Evolutionary conservation across 2,888 invertebrate species (phyloP).

Genomic region (Noctua comes): DNA sequence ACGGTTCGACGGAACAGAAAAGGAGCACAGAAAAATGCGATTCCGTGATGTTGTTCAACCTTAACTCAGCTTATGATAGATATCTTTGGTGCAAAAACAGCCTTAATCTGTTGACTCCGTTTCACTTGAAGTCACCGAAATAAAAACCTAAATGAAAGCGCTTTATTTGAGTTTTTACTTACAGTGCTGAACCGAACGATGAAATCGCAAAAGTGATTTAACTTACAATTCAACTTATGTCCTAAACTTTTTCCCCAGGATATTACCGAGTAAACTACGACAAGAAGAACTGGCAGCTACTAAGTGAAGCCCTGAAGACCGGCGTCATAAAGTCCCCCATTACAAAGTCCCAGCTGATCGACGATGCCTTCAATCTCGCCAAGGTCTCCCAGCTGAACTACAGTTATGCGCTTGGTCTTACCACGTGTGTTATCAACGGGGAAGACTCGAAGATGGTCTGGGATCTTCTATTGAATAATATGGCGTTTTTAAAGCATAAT

Average conservation of each 20-base stretch:
- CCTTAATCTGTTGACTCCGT: too few species aligned
- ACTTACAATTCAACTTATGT: too few species aligned
- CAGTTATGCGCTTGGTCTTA: slow-evolving; percentile 91
- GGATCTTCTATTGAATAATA: slow-evolving; percentile 90
- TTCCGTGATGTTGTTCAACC: too few species aligned
- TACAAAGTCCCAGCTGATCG: slow-evolving; percentile 93
- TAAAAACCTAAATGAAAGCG: too few species aligned
- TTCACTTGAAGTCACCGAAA: too few species aligned
- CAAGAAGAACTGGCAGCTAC: slow-evolving; percentile 89
- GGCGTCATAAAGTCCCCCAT: slow-evolving; percentile 89
- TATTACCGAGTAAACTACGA: slow-evolving; percentile 92
- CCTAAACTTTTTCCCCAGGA: slow-evolving; percentile 76
- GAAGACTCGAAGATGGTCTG: slow-evolving; percentile 93
- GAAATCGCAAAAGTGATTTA: too few species aligned
- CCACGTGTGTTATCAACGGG: slow-evolving; percentile 90
- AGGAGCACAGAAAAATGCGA: too few species aligned
- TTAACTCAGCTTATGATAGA: too few species aligned
- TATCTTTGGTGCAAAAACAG: too few species aligned
- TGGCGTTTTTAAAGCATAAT: slow-evolving; percentile 88
- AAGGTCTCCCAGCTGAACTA: slow-evolving; percentile 90
- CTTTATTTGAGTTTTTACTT: too few species aligned
- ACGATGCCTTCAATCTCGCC: slow-evolving; percentile 93
- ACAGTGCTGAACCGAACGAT: too few species aligned
- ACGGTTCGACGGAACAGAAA: too few species aligned
- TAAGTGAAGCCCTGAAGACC: slow-evolving; percentile 87